Conservation (phyloP, 2,113 vertebrate genomes). For the Illadopsis cleaveri region DNA sequence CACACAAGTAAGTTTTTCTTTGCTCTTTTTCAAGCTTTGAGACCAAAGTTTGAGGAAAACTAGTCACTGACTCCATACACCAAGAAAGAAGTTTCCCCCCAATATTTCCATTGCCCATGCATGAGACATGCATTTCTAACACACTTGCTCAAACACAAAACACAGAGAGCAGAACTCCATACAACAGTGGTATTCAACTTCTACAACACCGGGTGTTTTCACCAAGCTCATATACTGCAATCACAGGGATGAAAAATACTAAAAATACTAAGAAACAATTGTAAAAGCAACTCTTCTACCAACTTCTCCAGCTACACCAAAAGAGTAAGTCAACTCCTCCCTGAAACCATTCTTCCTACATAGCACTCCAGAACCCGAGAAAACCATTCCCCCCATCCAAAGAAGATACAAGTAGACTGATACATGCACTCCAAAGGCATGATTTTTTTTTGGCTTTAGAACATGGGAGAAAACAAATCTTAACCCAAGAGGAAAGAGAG, state of each 20-base stretch:
- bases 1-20: not conserved
- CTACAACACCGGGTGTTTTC: not conserved
- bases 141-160: not conserved
- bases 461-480: not conserved
- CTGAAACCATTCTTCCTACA: not conserved
- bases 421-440: not conserved
- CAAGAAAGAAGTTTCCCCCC: not conserved
- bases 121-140: not conserved
- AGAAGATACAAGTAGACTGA: not conserved
- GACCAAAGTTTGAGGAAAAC: not conserved
- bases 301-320: not conserved
- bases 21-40: not conserved
- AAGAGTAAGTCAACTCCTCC: not conserved
- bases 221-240: not conserved
- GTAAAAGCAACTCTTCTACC: not conserved
- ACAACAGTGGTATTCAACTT: not conserved
- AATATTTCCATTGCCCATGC: not conserved
- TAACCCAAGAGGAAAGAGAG: conserved; percentile 5
- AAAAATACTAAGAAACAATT: not conserved
- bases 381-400: not conserved
- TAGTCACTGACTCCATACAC: not conserved
- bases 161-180: not conserved
- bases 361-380: not conserved
- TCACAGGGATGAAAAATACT: not conserved
- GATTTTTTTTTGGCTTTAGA: not conserved